phyloP scores from a whole-genome alignment of 2,888 invertebrate species.

The Aphrophora alni region DNA sequence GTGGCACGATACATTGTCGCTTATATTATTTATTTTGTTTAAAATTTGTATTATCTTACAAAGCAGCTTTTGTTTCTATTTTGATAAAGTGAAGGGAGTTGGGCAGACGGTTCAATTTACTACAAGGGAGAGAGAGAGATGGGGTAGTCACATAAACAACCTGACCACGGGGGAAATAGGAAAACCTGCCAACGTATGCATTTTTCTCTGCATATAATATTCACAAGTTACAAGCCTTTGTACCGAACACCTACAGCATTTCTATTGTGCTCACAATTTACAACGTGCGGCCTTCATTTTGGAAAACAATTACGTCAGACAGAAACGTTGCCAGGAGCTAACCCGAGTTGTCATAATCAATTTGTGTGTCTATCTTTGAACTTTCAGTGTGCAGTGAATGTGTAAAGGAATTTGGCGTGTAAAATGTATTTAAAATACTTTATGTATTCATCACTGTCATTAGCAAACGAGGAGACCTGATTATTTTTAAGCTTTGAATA shows the following conservation, averaged over 20 bases:
- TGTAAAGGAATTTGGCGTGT: not conserved
- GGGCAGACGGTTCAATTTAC: constrained; percentile 28
- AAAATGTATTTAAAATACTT: not conserved
- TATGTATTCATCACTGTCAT: not conserved
- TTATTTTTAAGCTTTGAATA: not conserved
- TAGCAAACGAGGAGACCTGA: not conserved
- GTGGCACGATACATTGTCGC: no score
- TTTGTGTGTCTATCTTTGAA: not conserved
- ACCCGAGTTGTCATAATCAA: not conserved
- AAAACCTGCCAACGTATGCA: constrained; percentile 40
- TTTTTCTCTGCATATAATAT: constrained; percentile 42
- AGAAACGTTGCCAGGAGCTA: not conserved
- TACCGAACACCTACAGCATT: constrained; percentile 2
- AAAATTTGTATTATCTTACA: not conserved
- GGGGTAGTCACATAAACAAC: constrained; percentile 38
- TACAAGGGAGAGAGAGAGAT: not conserved
- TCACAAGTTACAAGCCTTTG: constrained; percentile 34
- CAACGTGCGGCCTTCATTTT: not conserved
- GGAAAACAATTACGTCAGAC: not conserved
- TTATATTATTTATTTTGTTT: no score
- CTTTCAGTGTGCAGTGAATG: not conserved
- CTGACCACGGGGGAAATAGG: constrained; percentile 46
- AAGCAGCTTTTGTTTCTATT: not conserved
- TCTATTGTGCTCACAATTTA: not conserved
- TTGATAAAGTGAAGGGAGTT: not conserved